Base-by-base conservation (phyloP, 2,888 invertebrate species). In the Aleiodes leptofemur region DNA sequence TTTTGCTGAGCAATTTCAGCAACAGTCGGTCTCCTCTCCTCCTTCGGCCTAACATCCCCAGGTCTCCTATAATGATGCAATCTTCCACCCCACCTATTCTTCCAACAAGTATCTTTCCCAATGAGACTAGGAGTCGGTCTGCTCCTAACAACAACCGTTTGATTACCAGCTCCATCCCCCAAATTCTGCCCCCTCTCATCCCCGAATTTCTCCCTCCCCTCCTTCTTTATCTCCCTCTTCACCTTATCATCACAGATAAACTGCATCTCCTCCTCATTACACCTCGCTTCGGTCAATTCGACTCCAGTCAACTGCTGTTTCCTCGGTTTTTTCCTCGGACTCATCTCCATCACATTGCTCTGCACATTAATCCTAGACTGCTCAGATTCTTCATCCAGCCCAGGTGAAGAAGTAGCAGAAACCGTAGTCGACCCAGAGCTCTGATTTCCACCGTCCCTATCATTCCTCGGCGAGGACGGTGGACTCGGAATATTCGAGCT, bases 1-100 rank as follows among this genome's bases (percentile, higher is more conserved):
- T 94, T 94, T 89, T 97, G 97, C 90, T 95, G 95, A 43, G 98
- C 96, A 83, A 98, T 92, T 90, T 98, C 97, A 86, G 95, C 95
- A 56, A 98, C 95, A 0, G 95, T 94, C 0, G 96, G 94, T 77
- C 96, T 92, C 78, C 96, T 92, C 88, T 98, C 98, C 82, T 97
- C 96, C 82, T 95, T 95, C 0, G 96, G 94, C 84, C 95, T 94
- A 11, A 98, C 96, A 90, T 98, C 98, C 0, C 94, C 92, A 76
- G 89, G 89, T 78, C 89, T 82, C 76, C 85, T 84, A 61, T 87
- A 89, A 77, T 89, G 89, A 72, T 88, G 84, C 11, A 87, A 81
- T 76, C 87, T 82, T 56, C 85, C 84, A 59, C 85, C 80, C 80
- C 84, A 87, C 57, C 83, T 82, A 74, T 84, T 87, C 76, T 87